phyloP scores from a whole-genome alignment of 2,113 vertebrate species.

The Coturnix japonica region DNA sequence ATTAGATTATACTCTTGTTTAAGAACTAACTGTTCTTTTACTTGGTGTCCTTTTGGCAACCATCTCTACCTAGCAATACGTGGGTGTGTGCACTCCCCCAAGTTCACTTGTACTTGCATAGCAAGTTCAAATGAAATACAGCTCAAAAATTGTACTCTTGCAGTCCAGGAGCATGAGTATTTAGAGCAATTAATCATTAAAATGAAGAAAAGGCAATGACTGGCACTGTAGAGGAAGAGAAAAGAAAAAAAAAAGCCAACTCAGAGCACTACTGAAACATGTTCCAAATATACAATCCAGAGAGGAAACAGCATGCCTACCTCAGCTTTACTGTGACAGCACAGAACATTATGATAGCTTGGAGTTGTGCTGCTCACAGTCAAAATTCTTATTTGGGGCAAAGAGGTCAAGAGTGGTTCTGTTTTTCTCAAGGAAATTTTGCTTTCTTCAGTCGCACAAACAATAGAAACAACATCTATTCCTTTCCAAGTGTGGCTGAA shows the following conservation, averaged over 20 bases:
- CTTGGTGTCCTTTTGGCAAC: constrained; percentile 71
- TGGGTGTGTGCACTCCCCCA: constrained; percentile 69
- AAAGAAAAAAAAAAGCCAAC: constrained; percentile 45
- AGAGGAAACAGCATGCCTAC: constrained; percentile 5
- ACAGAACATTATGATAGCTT: not conserved
- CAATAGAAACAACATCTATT: not conserved
- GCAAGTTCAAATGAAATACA: constrained; percentile 64
- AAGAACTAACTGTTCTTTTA: constrained; percentile 75
- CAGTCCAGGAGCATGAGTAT: constrained; percentile 69
- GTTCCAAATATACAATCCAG: constrained; percentile 64
- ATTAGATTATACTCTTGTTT: constrained; percentile 74
- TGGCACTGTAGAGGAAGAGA: constrained; percentile 64
- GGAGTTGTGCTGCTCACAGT: not conserved
- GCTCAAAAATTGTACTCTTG: constrained; percentile 53
- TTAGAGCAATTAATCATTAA: constrained; percentile 80
- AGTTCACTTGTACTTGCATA: constrained; percentile 56
- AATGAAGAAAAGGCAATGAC: constrained; percentile 73
- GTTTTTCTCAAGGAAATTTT: not conserved
- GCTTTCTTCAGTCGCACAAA: not conserved
- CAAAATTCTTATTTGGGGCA: not conserved
- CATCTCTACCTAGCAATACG: constrained; percentile 68
- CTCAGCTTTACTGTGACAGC: not conserved
- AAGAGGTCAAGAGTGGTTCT: not conserved
- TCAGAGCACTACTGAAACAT: constrained; percentile 69
- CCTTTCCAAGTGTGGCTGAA: not conserved